phyloP scores from a whole-genome alignment of 1,140 invertebrate species.

The Helicoverpa armigera region DNA sequence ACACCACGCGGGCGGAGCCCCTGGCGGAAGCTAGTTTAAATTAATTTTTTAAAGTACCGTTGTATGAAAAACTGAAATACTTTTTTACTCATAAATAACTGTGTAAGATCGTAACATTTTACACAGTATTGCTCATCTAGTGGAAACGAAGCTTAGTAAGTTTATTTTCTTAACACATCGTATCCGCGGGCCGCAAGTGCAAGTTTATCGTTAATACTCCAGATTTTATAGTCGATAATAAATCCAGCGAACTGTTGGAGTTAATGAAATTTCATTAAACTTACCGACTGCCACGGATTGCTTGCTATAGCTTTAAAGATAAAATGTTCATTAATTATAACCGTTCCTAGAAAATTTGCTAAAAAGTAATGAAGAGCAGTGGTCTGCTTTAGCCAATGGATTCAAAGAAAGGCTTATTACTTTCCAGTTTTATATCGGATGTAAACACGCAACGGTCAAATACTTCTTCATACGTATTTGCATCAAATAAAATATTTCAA shows the following conservation, averaged over 20 bases:
- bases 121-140: not conserved
- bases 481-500: too few relatives aligned
- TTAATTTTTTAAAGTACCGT: too few relatives aligned
- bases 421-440: too few relatives aligned
- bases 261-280: conserved; percentile 59
- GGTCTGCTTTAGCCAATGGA: too few relatives aligned
- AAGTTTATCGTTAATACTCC: conserved; percentile 52
- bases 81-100: too few relatives aligned
- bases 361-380: not conserved
- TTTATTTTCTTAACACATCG: conserved; percentile 37
- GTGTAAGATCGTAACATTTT: not conserved
- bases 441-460: too few relatives aligned
- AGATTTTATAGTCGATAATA: conserved; percentile 58
- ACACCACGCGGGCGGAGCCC: too few relatives aligned
- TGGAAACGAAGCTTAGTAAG: not conserved
- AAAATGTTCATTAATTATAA: conserved; percentile 5
- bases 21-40: too few relatives aligned
- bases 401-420: too few relatives aligned
- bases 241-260: conserved; percentile 54
- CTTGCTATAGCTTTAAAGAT: conserved; percentile 2
- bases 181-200: conserved; percentile 30
- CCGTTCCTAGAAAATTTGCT: not conserved
- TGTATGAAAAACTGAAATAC: too few relatives aligned
- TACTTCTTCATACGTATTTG: too few relatives aligned
- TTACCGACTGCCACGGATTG: conserved; percentile 36